Conservation (phyloP, 2,888 invertebrate species). For the Flexamia atlantica region DNA sequence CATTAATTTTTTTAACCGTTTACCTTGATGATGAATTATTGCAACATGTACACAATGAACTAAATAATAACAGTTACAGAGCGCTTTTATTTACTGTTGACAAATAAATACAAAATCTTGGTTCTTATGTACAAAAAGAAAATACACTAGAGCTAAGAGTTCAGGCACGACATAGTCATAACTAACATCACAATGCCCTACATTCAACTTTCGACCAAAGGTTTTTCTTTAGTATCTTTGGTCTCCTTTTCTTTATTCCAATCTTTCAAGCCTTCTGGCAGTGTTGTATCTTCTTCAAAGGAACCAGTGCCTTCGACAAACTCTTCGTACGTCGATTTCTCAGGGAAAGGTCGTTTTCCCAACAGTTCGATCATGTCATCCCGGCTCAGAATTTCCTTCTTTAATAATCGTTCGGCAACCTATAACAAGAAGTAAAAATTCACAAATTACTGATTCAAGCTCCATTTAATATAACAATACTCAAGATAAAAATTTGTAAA, state of each 20-base stretch:
- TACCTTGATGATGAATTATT: not conserved
- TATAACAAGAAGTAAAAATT: too few species aligned
- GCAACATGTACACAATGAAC: not conserved
- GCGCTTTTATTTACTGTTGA: slow-evolving; percentile 12
- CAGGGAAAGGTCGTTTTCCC: slow-evolving; percentile 96
- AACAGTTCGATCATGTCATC: slow-evolving; percentile 99
- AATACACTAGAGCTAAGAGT: not conserved
- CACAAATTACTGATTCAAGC: too few species aligned
- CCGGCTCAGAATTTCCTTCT: slow-evolving; percentile 96
- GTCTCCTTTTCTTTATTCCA: slow-evolving; percentile 89
- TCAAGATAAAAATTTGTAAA: too few species aligned
- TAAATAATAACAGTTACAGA: slow-evolving; percentile 13
- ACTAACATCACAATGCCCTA: not conserved
- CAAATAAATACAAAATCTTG: slow-evolving; percentile 24
- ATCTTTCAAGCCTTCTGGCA: slow-evolving; percentile 96
- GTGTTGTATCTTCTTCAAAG: slow-evolving; percentile 95
- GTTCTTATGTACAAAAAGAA: slow-evolving; percentile 3
- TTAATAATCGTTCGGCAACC: slow-evolving; percentile 91
- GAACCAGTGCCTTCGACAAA: slow-evolving; percentile 99
- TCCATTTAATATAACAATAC: too few species aligned
- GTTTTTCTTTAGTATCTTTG: slow-evolving; percentile 21
- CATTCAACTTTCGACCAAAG: slow-evolving; percentile 11
- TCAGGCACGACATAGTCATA: slow-evolving; percentile 13
- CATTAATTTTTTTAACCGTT: not conserved
- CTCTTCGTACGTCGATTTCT: slow-evolving; percentile 99